Conservation (phyloP, 2,797 vertebrate species). For the Enteromius viviparus region DNA sequence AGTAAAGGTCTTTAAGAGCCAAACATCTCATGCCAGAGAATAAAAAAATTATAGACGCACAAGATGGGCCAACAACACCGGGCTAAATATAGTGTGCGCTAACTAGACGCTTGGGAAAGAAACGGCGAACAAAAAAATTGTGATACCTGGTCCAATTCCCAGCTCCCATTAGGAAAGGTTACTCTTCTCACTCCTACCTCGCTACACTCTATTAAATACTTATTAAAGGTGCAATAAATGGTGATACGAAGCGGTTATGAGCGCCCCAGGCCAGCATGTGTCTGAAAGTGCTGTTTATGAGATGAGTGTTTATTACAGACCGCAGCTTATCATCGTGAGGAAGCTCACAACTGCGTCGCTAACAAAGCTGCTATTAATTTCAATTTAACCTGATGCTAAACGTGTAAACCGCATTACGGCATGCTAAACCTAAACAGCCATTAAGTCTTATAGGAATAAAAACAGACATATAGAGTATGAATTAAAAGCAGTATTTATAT, state of each 20-base stretch:
- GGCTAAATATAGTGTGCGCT: constrained; percentile 13
- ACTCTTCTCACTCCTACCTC: constrained; percentile 60
- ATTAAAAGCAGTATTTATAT: not conserved
- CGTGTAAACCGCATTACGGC: not conserved
- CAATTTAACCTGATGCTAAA: constrained; percentile 23
- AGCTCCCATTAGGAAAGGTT: constrained; percentile 32
- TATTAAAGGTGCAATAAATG: constrained; percentile 81
- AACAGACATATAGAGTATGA: constrained; percentile 5
- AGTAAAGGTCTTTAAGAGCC: constrained; percentile 55
- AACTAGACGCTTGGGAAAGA: constrained; percentile 31
- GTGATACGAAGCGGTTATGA: constrained; percentile 79
- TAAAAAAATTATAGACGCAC: constrained; percentile 35
- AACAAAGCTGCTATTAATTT: constrained; percentile 38
- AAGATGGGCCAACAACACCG: constrained; percentile 42
- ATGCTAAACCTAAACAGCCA: not conserved
- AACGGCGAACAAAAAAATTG: not conserved
- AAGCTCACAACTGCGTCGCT: constrained; percentile 23
- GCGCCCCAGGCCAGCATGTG: constrained; percentile 72
- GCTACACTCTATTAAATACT: constrained; percentile 71
- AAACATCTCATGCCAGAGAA: constrained; percentile 44
- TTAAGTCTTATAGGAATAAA: not conserved
- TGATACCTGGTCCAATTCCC: constrained; percentile 39
- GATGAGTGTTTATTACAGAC: constrained; percentile 77
- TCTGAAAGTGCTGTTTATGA: constrained; percentile 76
- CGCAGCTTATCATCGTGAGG: constrained; percentile 69